Percentiles rank a stretch among this genome's conserved stretches.
phyloP scores from a whole-genome alignment of 2,888 invertebrate species.

The Smittia sp. region DNA sequence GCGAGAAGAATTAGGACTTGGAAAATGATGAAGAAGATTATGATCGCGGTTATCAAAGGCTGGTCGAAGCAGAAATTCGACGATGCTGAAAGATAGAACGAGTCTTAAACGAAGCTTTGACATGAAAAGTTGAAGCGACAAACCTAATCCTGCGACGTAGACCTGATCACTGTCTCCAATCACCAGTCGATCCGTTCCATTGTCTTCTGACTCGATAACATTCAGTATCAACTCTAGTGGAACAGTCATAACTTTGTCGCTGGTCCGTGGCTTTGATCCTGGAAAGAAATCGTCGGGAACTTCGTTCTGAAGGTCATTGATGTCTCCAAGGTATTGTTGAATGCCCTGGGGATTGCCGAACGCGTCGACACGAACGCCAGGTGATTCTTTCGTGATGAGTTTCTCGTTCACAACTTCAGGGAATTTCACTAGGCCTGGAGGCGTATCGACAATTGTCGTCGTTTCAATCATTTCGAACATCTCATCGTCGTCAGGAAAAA shows the following conservation, averaged over 20 bases:
- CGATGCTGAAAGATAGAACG: constrained; percentile 29
- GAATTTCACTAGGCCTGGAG: background rate
- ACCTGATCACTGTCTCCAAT: constrained; percentile 60
- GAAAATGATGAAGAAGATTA: constrained; percentile 61
- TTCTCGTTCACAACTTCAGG: background rate
- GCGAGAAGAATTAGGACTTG: constrained; percentile 59
- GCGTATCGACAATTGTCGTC: background rate
- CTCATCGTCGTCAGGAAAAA: background rate
- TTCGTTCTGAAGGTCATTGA: constrained; percentile 42
- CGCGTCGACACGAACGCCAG: constrained; percentile 37
- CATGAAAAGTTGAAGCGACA: constrained; percentile 42
- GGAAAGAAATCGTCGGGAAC: constrained; percentile 19
- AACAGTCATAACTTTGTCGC: constrained; percentile 50
- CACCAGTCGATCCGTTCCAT: constrained; percentile 62
- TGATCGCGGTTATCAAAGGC: constrained; percentile 62
- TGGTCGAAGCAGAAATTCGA: constrained; percentile 62
- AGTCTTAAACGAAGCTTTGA: constrained; percentile 35
- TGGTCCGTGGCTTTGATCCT: constrained; percentile 42
- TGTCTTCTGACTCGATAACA: constrained; percentile 58
- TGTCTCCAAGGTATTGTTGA: constrained; percentile 28
- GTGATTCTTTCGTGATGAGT: background rate
- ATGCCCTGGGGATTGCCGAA: constrained; percentile 38
- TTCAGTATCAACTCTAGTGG: constrained; percentile 60
- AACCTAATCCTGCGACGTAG: constrained; percentile 60
- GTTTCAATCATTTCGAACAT: background rate